phyloP scores from a whole-genome alignment of 1,140 invertebrate species.

The Lepidotrigona ventralis region DNA sequence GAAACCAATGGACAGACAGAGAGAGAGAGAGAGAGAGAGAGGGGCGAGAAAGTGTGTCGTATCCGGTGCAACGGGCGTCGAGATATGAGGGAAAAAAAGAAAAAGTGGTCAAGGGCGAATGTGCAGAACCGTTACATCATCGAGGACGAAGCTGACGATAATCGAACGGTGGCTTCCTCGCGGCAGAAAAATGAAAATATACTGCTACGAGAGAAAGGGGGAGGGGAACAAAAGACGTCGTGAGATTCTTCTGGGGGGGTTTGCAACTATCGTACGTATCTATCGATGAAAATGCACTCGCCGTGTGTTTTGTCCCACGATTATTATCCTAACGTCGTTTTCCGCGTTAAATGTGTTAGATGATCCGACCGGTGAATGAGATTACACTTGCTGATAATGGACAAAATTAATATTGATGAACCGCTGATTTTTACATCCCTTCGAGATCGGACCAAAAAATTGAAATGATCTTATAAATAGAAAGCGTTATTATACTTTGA shows the following conservation, averaged over 20 bases:
- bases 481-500: no score
- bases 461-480: no score
- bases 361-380: neutral
- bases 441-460: no score
- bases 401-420: neutral
- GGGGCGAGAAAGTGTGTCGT: constrained; percentile 40
- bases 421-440: no score
- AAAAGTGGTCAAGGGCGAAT: constrained; percentile 48
- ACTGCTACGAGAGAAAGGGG: neutral
- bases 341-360: neutral
- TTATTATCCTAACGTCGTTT: neutral
- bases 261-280: no score
- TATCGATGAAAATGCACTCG: neutral
- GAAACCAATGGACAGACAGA: neutral
- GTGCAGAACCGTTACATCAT: constrained; percentile 47
- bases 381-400: neutral
- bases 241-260: no score
- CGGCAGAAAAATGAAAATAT: neutral
- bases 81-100: constrained; percentile 26
- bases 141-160: constrained; percentile 42
- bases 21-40: neutral
- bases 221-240: neutral
- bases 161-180: constrained; percentile 26
- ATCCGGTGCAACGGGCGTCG: constrained; percentile 27
- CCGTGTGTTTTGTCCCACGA: neutral